Evolutionary conservation across 2,888 invertebrate species (phyloP).

Genomic region (Macrosiphum euphorbiae): DNA sequence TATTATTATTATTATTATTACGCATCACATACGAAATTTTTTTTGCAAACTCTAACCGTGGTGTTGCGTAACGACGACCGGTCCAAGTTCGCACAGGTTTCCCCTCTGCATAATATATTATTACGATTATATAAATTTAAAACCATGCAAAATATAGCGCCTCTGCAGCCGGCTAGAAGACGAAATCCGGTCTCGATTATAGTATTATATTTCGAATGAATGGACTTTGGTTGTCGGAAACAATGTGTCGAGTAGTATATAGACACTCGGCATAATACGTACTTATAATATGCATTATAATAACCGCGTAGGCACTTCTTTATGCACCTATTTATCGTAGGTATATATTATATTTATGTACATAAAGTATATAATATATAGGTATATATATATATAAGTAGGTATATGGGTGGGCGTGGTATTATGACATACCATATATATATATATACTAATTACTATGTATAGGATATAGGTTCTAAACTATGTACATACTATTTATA

Average conservation of each 20-base stretch:
- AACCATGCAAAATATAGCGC: neutral
- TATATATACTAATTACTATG: neutral
- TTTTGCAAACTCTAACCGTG: neutral
- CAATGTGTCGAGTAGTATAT: neutral
- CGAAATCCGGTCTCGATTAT: neutral
- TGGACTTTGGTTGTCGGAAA: neutral
- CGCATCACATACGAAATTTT: neutral
- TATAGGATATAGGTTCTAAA: neutral
- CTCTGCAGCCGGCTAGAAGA: neutral
- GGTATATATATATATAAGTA: neutral
- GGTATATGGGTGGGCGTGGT: neutral
- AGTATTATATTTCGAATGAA: neutral
- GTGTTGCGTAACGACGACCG: neutral
- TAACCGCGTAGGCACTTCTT: neutral
- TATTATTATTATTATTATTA: neutral
- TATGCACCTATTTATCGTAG: neutral
- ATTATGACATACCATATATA: neutral
- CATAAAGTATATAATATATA: neutral
- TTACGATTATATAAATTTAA: neutral
- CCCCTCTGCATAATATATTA: neutral
- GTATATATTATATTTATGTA: neutral
- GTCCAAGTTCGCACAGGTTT: slow-evolving; percentile 25
- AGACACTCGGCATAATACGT: neutral
- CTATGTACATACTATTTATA: neutral
- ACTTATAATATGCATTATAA: neutral